Conservation (phyloP, 2,888 invertebrate species). For the Candidula unifasciata region DNA sequence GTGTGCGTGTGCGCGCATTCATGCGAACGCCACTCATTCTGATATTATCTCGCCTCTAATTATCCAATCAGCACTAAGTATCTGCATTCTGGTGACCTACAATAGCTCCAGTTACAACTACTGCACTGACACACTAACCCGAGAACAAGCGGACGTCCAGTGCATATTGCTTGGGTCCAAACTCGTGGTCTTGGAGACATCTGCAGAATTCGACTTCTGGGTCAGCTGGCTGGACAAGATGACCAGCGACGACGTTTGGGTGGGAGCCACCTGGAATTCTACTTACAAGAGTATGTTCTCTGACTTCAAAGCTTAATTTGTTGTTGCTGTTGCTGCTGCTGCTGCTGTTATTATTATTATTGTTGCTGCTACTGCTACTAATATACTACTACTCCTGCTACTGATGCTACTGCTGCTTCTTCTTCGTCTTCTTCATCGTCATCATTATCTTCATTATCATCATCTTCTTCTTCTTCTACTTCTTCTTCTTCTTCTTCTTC, state of each 20-base stretch:
- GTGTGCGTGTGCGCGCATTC: no score
- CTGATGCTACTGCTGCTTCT: no score
- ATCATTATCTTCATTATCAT: no score
- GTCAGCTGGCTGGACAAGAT: not conserved
- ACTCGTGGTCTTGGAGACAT: not conserved
- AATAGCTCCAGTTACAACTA: not conserved
- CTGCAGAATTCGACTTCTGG: conserved; percentile 23
- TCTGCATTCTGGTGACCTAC: not conserved
- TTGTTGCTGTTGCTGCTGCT: no score
- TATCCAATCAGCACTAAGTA: not conserved
- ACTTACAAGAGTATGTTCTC: not conserved
- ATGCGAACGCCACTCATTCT: no score
- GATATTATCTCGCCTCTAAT: no score
- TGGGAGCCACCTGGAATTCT: conserved; percentile 23
- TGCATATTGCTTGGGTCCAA: not conserved
- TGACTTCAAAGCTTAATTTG: not conserved
- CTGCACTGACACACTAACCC: not conserved
- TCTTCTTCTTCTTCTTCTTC: not conserved
- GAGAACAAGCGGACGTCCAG: not conserved
- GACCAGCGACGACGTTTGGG: not conserved
- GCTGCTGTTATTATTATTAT: no score
- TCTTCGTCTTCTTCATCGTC: no score
- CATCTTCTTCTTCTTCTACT: no score
- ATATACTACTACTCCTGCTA: no score
- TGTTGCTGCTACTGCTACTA: no score